Evolutionary conservation across 2,888 invertebrate species (phyloP).

Genomic region (Junonia oenone): DNA sequence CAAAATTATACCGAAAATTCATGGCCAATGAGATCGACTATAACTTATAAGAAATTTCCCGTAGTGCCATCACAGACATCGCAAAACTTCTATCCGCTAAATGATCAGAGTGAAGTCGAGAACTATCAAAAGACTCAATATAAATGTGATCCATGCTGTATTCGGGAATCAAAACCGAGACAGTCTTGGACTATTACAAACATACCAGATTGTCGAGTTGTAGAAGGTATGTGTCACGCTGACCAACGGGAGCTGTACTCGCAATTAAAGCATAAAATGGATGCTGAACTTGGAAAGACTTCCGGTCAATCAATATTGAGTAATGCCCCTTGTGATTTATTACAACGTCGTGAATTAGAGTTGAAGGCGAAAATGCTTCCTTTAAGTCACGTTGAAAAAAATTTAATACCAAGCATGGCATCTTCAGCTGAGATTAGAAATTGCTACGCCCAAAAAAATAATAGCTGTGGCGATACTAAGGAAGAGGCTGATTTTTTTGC

Average conservation of each 20-base stretch:
- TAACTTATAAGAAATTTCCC: conserved; percentile 65
- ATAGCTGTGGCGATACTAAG: conserved; percentile 73
- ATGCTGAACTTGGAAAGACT: conserved; percentile 67
- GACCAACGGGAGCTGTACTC: conserved; percentile 67
- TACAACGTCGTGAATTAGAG: conserved; percentile 68
- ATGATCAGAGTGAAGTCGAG: conserved; percentile 61
- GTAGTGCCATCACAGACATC: conserved; percentile 57
- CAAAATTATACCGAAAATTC: conserved; percentile 62
- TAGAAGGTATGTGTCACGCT: conserved; percentile 64
- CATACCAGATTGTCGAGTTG: conserved; percentile 60
- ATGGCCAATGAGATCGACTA: conserved; percentile 61
- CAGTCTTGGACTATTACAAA: conserved; percentile 76
- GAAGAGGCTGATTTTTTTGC: conserved; percentile 77
- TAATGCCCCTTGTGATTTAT: conserved; percentile 56
- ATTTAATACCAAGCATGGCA: conserved; percentile 68
- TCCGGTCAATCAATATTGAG: conserved; percentile 60
- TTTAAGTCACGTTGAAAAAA: conserved; percentile 69
- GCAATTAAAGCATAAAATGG: conserved; percentile 70
- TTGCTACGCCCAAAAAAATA: conserved; percentile 67
- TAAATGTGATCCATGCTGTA: conserved; percentile 63
- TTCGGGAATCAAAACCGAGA: conserved; percentile 65
- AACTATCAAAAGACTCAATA: conserved; percentile 58
- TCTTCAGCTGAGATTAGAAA: conserved; percentile 59
- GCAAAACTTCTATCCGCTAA: conserved; percentile 63
- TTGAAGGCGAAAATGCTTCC: conserved; percentile 74